phyloP scores from a whole-genome alignment of 2,113 vertebrate species.

The Macroglossus sobrinus region DNA sequence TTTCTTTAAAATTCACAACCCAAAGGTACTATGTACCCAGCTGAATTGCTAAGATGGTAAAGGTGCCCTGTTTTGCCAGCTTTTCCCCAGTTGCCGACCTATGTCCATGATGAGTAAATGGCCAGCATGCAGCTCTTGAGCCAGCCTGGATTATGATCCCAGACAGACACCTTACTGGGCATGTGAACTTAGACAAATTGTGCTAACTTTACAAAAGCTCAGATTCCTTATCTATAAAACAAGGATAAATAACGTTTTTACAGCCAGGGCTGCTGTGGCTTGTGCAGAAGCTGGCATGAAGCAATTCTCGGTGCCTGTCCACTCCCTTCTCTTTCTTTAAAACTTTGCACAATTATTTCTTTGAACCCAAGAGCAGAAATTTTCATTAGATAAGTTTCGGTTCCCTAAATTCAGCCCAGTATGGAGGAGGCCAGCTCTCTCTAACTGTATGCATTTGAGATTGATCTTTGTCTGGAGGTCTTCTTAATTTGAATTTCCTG shows the following conservation, averaged over 20 bases:
- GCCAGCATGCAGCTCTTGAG: neutral
- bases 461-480: neutral
- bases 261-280: neutral
- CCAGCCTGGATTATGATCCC: neutral
- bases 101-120: fast-evolving
- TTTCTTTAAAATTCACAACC: neutral
- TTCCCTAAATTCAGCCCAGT: neutral
- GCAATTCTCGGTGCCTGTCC: neutral
- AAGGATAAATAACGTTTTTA: neutral
- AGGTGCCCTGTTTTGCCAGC: neutral
- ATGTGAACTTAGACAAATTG: neutral
- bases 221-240: neutral
- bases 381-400: neutral
- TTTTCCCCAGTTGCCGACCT: neutral
- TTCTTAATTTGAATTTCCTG: neutral
- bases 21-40: neutral
- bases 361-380: neutral
- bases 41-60: neutral
- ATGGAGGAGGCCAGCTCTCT: neutral
- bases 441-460: neutral
- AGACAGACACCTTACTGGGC: neutral
- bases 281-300: fast-evolving
- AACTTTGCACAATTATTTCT: neutral
- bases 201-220: neutral
- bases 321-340: neutral